These are phyloP conservation scores for Pogoniulus pusillus DNA, from an alignment of 2,797 vertebrate species.

Conservation along the genomic window DNA sequence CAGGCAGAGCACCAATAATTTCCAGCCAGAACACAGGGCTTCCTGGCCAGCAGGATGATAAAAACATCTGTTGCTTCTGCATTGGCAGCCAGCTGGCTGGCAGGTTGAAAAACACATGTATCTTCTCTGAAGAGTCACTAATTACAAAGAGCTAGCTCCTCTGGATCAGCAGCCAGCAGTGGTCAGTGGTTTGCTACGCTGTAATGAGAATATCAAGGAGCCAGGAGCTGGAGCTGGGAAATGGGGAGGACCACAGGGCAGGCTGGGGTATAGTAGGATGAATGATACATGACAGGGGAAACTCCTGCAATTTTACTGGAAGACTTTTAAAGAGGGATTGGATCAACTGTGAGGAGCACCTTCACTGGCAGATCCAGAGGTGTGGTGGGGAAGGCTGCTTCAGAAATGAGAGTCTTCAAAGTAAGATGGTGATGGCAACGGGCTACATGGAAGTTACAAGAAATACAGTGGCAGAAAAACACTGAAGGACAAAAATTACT, in stretches of 20 bases:
- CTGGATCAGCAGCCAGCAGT: neutral
- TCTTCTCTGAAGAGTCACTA: neutral
- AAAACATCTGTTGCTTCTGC: neutral
- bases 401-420: neutral
- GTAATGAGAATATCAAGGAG: accelerated
- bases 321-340: neutral
- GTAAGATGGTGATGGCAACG: too few species aligned
- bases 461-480: too few species aligned
- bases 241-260: neutral
- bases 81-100: neutral
- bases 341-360: neutral
- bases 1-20: neutral
- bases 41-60: neutral
- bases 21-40: neutral
- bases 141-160: neutral
- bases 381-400: neutral
- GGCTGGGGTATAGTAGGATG: neutral
- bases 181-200: accelerated
- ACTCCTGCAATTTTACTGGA: neutral
- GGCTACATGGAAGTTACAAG: too few species aligned
- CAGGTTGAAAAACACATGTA: neutral
- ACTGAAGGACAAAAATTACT: too few species aligned
- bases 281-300: neutral
- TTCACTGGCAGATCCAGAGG: neutral
- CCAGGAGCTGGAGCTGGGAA: neutral